Evolutionary conservation across 1,140 invertebrate species (phyloP).

Genomic region (Daktulosphaira vitifoliae): DNA sequence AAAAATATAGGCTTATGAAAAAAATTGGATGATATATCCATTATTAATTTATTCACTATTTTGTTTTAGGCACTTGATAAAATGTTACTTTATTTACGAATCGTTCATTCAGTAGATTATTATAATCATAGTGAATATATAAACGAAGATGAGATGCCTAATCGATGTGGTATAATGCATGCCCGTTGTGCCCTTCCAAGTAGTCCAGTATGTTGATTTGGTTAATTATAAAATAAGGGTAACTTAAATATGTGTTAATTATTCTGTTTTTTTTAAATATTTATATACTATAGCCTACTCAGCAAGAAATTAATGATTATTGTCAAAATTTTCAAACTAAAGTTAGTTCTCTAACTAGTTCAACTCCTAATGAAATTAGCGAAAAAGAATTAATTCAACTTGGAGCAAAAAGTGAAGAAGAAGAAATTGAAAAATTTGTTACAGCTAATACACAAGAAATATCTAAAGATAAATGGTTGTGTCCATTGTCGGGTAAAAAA

Average conservation of each 20-base stretch:
- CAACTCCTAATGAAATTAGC: constrained; percentile 51
- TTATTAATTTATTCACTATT: neutral
- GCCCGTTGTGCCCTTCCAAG: constrained; percentile 77
- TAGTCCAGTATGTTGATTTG: constrained; percentile 54
- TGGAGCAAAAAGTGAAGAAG: constrained; percentile 77
- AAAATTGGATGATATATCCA: neutral
- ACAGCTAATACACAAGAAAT: constrained; percentile 90
- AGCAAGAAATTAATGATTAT: constrained; percentile 65
- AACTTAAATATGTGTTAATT: neutral
- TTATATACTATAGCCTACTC: constrained; percentile 46
- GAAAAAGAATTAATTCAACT: constrained; percentile 77
- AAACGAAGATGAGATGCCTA: constrained; percentile 99
- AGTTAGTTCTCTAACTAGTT: constrained; percentile 77
- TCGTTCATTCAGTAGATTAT: constrained; percentile 98
- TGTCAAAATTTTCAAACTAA: constrained; percentile 74
- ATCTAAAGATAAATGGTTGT: constrained; percentile 96
- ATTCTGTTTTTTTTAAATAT: neutral
- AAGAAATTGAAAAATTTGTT: constrained; percentile 90
- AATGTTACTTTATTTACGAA: constrained; percentile 84
- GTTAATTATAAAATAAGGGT: neutral
- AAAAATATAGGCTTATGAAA: neutral
- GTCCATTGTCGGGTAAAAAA: constrained; percentile 96
- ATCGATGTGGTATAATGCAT: constrained; percentile 96
- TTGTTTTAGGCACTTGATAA: constrained; percentile 59
- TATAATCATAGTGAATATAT: constrained; percentile 99